phyloP scores from a whole-genome alignment of 2,888 invertebrate genomes.

The Cataglyphis cursor region DNA sequence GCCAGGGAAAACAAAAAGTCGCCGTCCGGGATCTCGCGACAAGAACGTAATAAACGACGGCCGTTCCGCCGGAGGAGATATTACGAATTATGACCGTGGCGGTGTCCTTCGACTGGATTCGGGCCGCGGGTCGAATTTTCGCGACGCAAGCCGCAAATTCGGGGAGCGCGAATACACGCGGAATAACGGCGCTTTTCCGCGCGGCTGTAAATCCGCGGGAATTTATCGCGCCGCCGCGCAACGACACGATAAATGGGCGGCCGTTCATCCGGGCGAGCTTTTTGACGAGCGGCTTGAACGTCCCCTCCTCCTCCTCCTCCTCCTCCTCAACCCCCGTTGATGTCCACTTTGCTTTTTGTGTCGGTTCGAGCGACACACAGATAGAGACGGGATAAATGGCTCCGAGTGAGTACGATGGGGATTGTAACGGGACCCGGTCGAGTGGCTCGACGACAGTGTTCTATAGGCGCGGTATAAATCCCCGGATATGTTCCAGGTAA shows the following conservation, averaged over 20 bases:
- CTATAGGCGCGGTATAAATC: conserved; percentile 31
- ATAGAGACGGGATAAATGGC: conserved; percentile 63
- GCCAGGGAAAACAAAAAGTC: neutral
- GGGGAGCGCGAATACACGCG: conserved; percentile 62
- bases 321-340: neutral
- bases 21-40: neutral
- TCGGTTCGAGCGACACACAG: conserved; percentile 19
- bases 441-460: conserved; percentile 23
- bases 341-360: conserved; percentile 59
- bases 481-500: conserved; percentile 38
- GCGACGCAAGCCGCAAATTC: conserved; percentile 33
- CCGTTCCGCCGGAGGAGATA: conserved; percentile 27
- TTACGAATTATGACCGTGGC: conserved; percentile 51
- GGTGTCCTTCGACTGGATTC: conserved; percentile 63
- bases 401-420: conserved; percentile 39
- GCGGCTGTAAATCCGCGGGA: conserved; percentile 69
- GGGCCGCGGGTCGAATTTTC: conserved; percentile 56
- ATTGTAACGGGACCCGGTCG: conserved; percentile 48
- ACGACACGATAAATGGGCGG: conserved; percentile 72
- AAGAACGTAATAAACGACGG: neutral
- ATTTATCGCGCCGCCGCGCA: conserved; percentile 71
- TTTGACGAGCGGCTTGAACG: conserved; percentile 68
- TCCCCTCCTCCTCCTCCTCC: neutral
- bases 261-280: conserved; percentile 50
- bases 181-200: conserved; percentile 71